These are phyloP conservation scores for Apodemia hepburni DNA, from an alignment of 2,888 invertebrate genomes.

Conservation along the genomic window DNA sequence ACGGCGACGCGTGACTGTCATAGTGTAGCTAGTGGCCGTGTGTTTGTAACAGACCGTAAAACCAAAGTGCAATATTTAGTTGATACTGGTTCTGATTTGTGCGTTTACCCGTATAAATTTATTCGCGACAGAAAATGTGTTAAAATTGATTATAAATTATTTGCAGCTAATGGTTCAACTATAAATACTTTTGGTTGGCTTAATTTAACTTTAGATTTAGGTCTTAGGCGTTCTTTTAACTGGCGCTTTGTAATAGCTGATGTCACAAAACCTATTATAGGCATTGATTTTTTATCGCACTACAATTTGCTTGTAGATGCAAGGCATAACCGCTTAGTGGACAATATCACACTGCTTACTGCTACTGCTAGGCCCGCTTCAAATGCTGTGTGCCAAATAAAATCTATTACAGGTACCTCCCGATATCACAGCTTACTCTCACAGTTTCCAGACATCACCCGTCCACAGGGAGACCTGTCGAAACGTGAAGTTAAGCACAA, in stretches of 20 bases:
- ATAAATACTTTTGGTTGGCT: slow-evolving; percentile 34
- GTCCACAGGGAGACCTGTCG: slow-evolving; percentile 11
- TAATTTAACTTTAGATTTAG: slow-evolving; percentile 23
- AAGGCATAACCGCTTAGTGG: slow-evolving; percentile 33
- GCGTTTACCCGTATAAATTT: slow-evolving; percentile 25
- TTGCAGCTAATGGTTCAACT: slow-evolving; percentile 40
- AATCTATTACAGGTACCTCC: slow-evolving; percentile 14
- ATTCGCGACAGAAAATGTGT: slow-evolving; percentile 9
- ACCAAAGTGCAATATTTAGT: slow-evolving; percentile 33
- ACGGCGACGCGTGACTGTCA: slow-evolving; percentile 35
- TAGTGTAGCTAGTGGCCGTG: slow-evolving; percentile 30
- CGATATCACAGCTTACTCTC: slow-evolving; percentile 16
- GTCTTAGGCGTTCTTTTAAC: slow-evolving; percentile 31
- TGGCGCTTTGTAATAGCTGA: slow-evolving; percentile 45
- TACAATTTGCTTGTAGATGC: slow-evolving; percentile 41
- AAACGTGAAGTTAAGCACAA: slow-evolving; percentile 18
- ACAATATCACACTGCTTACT: slow-evolving; percentile 27
- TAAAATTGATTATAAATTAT: slow-evolving; percentile 33
- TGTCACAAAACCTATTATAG: slow-evolving; percentile 44
- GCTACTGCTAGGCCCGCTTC: neutral
- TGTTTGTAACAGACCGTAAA: slow-evolving; percentile 34
- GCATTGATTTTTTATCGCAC: slow-evolving; percentile 41
- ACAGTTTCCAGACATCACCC: slow-evolving; percentile 20
- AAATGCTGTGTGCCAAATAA: slow-evolving; percentile 13
- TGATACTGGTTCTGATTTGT: slow-evolving; percentile 24